Percentiles rank a stretch among this genome's conserved stretches.
Conservation (phyloP, 1,140 invertebrate genomes). For the Musca vetustissima region DNA sequence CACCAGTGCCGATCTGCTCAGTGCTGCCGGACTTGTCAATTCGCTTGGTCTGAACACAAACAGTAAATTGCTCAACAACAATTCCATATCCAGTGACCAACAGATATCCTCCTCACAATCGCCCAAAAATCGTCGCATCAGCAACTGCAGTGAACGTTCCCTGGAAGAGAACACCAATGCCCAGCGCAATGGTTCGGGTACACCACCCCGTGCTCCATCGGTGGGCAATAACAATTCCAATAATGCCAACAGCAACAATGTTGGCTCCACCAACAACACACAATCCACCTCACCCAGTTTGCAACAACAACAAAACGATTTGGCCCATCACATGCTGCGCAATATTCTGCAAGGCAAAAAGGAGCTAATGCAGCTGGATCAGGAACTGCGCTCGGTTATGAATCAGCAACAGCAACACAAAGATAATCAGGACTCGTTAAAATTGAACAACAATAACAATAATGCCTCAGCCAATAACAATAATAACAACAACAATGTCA, state of each 20-base stretch:
- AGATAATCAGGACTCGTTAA: slow-evolving; percentile 58
- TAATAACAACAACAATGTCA: slow-evolving; percentile 58
- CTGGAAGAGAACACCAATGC: slow-evolving; percentile 32
- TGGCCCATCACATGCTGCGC: slow-evolving; percentile 78
- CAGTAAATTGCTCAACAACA: slow-evolving; percentile 36
- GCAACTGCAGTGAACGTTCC: slow-evolving; percentile 52
- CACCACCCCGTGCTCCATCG: slow-evolving; percentile 42
- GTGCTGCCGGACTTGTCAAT: slow-evolving; percentile 39
- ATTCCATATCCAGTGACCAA: slow-evolving; percentile 32
- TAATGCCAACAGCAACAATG: slow-evolving; percentile 18
- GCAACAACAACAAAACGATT: slow-evolving; percentile 63
- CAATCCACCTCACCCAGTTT: slow-evolving; percentile 37
- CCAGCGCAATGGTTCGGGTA: slow-evolving; percentile 24
- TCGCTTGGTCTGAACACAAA: slow-evolving; percentile 35
- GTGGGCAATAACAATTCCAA: slow-evolving; percentile 24
- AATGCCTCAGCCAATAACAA: slow-evolving; percentile 54
- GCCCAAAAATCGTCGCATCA: slow-evolving; percentile 34
- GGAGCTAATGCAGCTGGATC: slow-evolving; percentile 68
- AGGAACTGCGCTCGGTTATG: slow-evolving; percentile 60
- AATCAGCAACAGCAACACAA: slow-evolving; percentile 60
- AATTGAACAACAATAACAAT: slow-evolving; percentile 54
- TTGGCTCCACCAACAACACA: slow-evolving; percentile 43
- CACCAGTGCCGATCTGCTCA: slow-evolving; percentile 49
- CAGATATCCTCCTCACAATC: slow-evolving; percentile 14
- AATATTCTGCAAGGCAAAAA: slow-evolving; percentile 84